Percentiles rank a stretch among this genome's conserved stretches.
These are phyloP conservation scores for Drosophila fungiperda DNA, from an alignment of 2,888 invertebrate species.

Conservation along the genomic window DNA sequence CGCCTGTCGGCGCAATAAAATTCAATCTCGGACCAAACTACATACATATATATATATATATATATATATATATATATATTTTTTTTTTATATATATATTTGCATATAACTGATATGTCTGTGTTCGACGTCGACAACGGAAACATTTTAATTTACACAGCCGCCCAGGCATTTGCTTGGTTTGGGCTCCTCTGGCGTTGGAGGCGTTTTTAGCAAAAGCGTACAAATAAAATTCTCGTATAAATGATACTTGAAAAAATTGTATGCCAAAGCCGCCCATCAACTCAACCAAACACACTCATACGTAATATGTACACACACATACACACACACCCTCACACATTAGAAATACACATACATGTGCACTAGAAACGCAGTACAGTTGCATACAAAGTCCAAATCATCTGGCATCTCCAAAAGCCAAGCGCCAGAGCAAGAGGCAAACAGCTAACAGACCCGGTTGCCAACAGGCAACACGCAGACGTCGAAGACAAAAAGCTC, in stretches of 20 bases:
- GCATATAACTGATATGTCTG: slow-evolving; percentile 8
- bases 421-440: slow-evolving; percentile 13
- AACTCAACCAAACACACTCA: slow-evolving; percentile 10
- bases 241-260: slow-evolving; percentile 73
- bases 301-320: slow-evolving; percentile 2
- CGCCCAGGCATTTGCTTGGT: slow-evolving; percentile 37
- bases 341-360: neutral
- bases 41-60: slow-evolving; percentile 7
- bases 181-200: slow-evolving; percentile 23
- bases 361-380: slow-evolving; percentile 39
- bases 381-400: slow-evolving; percentile 42
- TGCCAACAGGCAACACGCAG: slow-evolving; percentile 31
- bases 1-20: slow-evolving; percentile 58
- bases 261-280: slow-evolving; percentile 46
- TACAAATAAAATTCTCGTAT: slow-evolving; percentile 61
- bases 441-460: slow-evolving; percentile 28
- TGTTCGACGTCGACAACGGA: slow-evolving; percentile 63
- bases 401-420: slow-evolving; percentile 47
- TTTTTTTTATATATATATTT: neutral
- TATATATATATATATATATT: neutral
- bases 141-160: slow-evolving; percentile 77
- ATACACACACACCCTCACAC: slow-evolving; percentile 7
- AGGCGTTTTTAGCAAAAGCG: slow-evolving; percentile 37
- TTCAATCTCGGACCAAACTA: slow-evolving; percentile 61
- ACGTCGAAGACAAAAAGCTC: slow-evolving; percentile 20